Percentiles rank a stretch among this genome's conserved stretches.
These are phyloP conservation scores for Lepas anatifera DNA, from an alignment of 2,888 invertebrate species.

Conservation along the genomic window DNA sequence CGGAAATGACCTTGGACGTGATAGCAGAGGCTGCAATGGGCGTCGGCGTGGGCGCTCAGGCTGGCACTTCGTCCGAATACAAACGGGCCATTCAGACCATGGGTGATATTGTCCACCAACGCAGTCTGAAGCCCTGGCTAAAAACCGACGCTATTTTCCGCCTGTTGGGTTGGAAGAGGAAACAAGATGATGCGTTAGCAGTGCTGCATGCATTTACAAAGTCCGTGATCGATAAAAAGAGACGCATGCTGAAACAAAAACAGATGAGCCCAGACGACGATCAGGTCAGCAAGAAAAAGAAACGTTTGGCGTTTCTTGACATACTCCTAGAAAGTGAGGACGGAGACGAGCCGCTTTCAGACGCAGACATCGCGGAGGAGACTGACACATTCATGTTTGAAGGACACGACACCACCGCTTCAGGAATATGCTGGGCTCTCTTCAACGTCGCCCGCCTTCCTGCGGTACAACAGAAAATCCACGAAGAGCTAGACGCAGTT, in stretches of 20 bases:
- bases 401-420: constrained; percentile 72
- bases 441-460: constrained; percentile 69
- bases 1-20: constrained; percentile 48
- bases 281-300: constrained; percentile 28
- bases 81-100: constrained; percentile 42
- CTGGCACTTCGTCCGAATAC: constrained; percentile 43
- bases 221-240: constrained; percentile 29
- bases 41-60: constrained; percentile 47
- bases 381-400: too few relatives aligned
- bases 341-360: constrained; percentile 44
- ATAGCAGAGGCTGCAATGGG: constrained; percentile 80
- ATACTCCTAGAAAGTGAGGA: constrained; percentile 67
- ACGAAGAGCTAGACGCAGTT: constrained; percentile 38
- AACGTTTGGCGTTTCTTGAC: constrained; percentile 75
- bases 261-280: too few relatives aligned
- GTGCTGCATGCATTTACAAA: constrained; percentile 48
- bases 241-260: background rate
- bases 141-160: constrained; percentile 32
- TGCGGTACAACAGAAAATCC: constrained; percentile 51
- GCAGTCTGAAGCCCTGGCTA: constrained; percentile 42
- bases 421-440: constrained; percentile 75
- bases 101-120: constrained; percentile 29
- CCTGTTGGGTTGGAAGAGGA: constrained; percentile 45
- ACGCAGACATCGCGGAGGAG: constrained; percentile 34
- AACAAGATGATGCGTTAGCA: constrained; percentile 43